These are phyloP conservation scores for Drosophila multiciliata DNA, from an alignment of 2,888 invertebrate genomes.

Conservation along the genomic window DNA sequence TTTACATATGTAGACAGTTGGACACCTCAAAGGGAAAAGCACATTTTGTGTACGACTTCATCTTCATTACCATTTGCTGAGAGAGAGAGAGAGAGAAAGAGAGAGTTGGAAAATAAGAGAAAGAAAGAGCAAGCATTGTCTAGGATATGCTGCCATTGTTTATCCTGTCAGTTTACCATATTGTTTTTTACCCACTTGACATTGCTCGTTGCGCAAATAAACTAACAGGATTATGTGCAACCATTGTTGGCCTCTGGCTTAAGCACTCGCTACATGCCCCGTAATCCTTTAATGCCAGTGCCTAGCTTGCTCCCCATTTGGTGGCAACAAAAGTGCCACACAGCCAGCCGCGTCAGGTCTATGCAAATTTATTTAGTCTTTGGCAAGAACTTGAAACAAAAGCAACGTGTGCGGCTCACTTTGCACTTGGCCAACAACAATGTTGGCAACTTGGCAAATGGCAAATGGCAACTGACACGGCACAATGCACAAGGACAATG, in stretches of 20 bases:
- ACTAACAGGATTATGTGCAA: constrained; percentile 76
- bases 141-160: constrained; percentile 46
- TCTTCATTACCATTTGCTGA: constrained; percentile 58
- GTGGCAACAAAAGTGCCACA: constrained; percentile 21
- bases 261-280: constrained; percentile 36
- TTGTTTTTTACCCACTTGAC: constrained; percentile 67
- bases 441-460: constrained; percentile 56
- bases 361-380: constrained; percentile 75
- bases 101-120: background rate
- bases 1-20: constrained; percentile 16
- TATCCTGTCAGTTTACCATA: constrained; percentile 44
- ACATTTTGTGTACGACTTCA: constrained; percentile 60
- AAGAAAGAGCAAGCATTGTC: constrained; percentile 45
- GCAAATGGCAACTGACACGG: constrained; percentile 57
- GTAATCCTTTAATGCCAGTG: constrained; percentile 71
- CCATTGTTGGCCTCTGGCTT: constrained; percentile 58
- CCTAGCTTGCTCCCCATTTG: constrained; percentile 14
- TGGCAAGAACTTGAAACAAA: constrained; percentile 51
- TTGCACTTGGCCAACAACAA: constrained; percentile 32
- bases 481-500: constrained; percentile 72
- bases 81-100: background rate
- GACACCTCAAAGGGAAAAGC: constrained; percentile 41
- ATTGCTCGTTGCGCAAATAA: constrained; percentile 58
- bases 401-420: constrained; percentile 52
- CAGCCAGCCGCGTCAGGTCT: constrained; percentile 39